Evolutionary conservation across 2,888 invertebrate genomes (phyloP), one percentile per base, ranked within the genome.

Genomic region (Parthenolecanium corni): DNA sequence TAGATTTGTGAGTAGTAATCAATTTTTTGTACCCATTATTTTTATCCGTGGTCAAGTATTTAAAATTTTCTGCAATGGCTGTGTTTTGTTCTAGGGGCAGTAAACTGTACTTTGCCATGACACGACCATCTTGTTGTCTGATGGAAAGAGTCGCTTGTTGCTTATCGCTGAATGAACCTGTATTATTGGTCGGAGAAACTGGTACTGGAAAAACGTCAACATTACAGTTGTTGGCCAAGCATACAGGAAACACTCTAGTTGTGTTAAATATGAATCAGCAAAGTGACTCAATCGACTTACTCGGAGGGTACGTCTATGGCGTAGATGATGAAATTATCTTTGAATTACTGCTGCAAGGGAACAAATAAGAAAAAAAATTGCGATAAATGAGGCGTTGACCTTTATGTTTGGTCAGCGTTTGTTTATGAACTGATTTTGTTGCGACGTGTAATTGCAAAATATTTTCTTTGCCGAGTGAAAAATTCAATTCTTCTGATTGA

Each of bases 241-340:
- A 85, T 67, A 82, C 89, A 0, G 86, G 89, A 0, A 86, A 89
- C 68, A 89, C 85, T 71, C 77, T 99, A 31, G 79, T 88, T 31
- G 96, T 97, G 0, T 89, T 99, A 23, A 99, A 99, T 72, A 90
- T 99, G 90, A 98, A 96, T 72, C 96, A 98, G 71, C 97, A 98
- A 72, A 96, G 94, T 51, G 98, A 99, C 75, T 90, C 90, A 9
- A 86, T 92, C 0, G 98, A 99, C 76, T 79, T 99, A 42, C 79
- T 99, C 0, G 98, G 98, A 64, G 97, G 98, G 66, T 91, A 68
- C 67, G 68, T 3, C 20, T 3, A 23, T 24, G 12, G n/a, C 18
- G n/a, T n/a, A 38, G 12, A 16, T 44, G 18, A 6, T 44, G n/a
- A 44, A 44, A 16, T 44, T 44, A 38, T 38, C 9, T 38, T 12